Evolutionary conservation across 2,888 invertebrate genomes (phyloP), one percentile per base, ranked within the genome.

Genomic region (Thereva nobilitata): DNA sequence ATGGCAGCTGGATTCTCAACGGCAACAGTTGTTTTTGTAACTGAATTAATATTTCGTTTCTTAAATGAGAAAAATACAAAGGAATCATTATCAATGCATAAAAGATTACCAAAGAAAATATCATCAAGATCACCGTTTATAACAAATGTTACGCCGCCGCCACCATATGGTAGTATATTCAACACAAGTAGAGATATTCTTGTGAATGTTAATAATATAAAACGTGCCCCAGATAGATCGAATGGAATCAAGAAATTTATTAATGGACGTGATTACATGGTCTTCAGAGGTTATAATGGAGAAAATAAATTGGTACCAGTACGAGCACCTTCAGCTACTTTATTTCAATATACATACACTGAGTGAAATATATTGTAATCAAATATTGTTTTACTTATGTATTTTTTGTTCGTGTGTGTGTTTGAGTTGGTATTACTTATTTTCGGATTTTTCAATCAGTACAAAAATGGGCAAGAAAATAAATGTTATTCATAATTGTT

Each of bases 231-330:
- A 5, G 10, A 50, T 1, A n/a, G 6, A 35, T 1, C 34, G 5
- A 12, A 47, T 2, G 82, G 83, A 0, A 83, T 83, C 12, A 84
- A 82, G 67, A 83, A 84, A 73, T 82, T 85, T 4, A 86, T 92
- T 44, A 92, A 92, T 73, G 92, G 92, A 0, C 83, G 91, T 55
- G 89, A 91, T 74, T 92, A 92, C 78, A 88, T 88, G 79, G 86
- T 91, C 0, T 83, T 86, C 37, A 85, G 85, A 10, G 84, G 85
- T 23, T 79, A 82, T 3, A 84, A 82, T 66, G 90, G 90, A 0
- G 86, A 85, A 23, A 86, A 82, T n/a, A 85, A 87, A 72, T 82
- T 92, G 67, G 86, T 92, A 59, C 92, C 92, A 0, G 84, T 89
- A 0, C 81, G 91, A 71, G 85, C 89, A 3, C 91, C 92, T 0